Base-by-base conservation (phyloP, 1,140 invertebrate species). In the Steinernema feltiae region DNA sequence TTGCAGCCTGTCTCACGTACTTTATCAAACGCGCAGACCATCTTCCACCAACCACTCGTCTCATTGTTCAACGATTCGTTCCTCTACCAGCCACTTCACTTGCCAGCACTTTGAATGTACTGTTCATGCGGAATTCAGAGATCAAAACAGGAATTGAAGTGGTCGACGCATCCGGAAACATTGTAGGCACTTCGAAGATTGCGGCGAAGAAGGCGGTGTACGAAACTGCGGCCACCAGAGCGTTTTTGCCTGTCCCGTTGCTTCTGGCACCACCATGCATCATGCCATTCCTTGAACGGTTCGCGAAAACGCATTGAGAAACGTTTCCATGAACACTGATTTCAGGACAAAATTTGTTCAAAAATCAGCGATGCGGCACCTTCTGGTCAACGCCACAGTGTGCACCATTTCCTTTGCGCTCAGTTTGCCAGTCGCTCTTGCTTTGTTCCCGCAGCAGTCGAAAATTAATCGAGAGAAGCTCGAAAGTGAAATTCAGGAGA, bases 121-220 rank as follows among this genome's bases (percentile, higher is more conserved):
- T 89, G n/a, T 82, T 88, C 46, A 89, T 89, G 89, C 81, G 89
- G 53, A 87, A 87, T 76, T 88, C 85, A 75, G 89, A 89, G 79
- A 78, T 89, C 29, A 79, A 85, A 35, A 87, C 88, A 69, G 89
- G 89, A 24, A 89, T 89, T 74, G 86, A 88, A 41, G 88, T 89
- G 1, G 80, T 86, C 73, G 88, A 89, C 74, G 85, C 84, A 48
- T 76, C 85, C 46, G 82, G 86, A 1, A 87, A 88, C 63, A 82
- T 87, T 18, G 82, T 89, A 18, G 89, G 89, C 24, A 85, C 87
- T 7, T 89, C 89, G n/a, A 86, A 87, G 81, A 81, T 87, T 17
- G 89, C 89, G 32, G 89, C 89, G 2, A 88, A 84, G 83, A 87
- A 85, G 75, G 82, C 82, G 15, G 80, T 84, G 0, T 77, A 41